Conservation (phyloP, 1,140 invertebrate genomes). For the Himalopsyche phryganea region DNA sequence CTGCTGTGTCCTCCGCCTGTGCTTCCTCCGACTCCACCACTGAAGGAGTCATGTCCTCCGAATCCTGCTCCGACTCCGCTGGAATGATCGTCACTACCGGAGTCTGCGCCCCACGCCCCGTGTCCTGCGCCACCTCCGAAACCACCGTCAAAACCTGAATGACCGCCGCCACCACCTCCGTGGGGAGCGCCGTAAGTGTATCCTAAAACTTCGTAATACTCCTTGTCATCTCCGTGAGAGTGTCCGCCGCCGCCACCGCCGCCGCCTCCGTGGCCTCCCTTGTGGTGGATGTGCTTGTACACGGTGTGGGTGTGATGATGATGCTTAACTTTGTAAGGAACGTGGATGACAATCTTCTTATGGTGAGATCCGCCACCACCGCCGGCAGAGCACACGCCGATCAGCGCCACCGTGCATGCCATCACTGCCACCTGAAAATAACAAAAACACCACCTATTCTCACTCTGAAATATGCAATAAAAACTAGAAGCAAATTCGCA, state of each 20-base stretch:
- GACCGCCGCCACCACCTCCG: conserved; percentile 44
- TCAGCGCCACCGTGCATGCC: conserved; percentile 36
- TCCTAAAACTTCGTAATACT: conserved; percentile 50
- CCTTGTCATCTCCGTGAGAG: conserved; percentile 45
- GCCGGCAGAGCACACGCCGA: conserved; percentile 40
- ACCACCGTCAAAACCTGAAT: conserved; percentile 37
- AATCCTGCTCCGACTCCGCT: conserved; percentile 33
- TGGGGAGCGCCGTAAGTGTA: conserved; percentile 50
- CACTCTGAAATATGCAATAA: no score
- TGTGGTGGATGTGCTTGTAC: conserved; percentile 55
- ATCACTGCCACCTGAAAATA: conserved; percentile 42
- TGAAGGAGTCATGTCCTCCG: not conserved
- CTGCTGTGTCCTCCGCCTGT: not conserved
- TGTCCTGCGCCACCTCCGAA: conserved; percentile 43
- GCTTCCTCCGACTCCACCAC: conserved; percentile 1
- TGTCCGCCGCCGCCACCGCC: conserved; percentile 43
- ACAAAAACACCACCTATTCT: no score
- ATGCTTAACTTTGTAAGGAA: conserved; percentile 57
- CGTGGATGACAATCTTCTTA: conserved; percentile 60
- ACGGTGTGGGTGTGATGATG: conserved; percentile 60
- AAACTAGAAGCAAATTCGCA: no score
- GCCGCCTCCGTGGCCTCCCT: conserved; percentile 43
- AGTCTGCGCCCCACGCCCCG: conserved; percentile 38
- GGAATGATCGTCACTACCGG: conserved; percentile 38
- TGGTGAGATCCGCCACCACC: conserved; percentile 46